Evolutionary conservation across 1,140 invertebrate genomes (phyloP), one percentile per base, ranked within the genome.

Genomic region (Oedothorax gibbosus): DNA sequence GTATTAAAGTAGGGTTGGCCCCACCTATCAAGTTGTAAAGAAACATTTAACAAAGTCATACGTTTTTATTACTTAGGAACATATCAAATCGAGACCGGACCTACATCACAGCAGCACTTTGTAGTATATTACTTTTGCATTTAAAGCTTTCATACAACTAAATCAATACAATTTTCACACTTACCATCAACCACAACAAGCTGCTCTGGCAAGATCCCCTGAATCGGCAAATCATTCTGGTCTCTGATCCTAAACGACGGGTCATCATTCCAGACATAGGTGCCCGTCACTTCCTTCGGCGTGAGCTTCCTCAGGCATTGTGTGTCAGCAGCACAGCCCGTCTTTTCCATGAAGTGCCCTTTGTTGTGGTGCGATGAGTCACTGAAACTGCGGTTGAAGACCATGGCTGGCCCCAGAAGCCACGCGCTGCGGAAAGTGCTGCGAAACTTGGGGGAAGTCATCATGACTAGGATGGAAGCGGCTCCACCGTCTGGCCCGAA

Each of bases 181-280:
- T 86, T 78, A 86, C 86, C 85, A 73, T 87, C 87, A n/a, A 88
- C 78, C 57, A 77, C 71, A 11, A 86, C 64, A 18, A 87, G 79
- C 64, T 88, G 87, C 69, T 88, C 87, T 12, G 87, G 80, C 7
- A 78, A 76, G 10, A 88, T 88, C 15, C 87, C 87, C 53, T 86
- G 76, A 71, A 88, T 87, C 4, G 87, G 87, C 21, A 88, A 56
- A 69, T 87, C 86, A 69, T 88, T 88, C 77, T 88, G 87, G 75
- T 88, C 87, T 69, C 87, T 71, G 21, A 88, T 86, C 14, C 87
- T 62, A 79, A 86, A 88, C 12, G 87, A 82, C 5, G 87, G 85
- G 21, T 88, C 87, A 71, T 88, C 85, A 15, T 86, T 86, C 54
- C 87, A 87, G 20, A 88, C 66, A 62, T 87, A 88, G 20, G 66